These are phyloP conservation scores for Cyphomyrus plagiostoma DNA, from an alignment of 2,113 vertebrate genomes.

Conservation along the genomic window DNA sequence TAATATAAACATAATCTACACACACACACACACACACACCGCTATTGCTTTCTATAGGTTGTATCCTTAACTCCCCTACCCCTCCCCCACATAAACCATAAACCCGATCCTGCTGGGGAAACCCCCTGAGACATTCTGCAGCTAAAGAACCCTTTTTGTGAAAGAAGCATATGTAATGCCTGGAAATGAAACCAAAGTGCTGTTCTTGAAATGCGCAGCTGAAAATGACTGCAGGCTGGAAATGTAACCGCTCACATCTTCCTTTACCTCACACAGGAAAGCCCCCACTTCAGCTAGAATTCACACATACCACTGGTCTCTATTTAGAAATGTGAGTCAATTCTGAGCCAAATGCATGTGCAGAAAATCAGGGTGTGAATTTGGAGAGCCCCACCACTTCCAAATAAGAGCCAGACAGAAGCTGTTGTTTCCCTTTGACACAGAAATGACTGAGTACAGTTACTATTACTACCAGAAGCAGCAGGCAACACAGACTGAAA, in stretches of 20 bases:
- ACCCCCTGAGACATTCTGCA: neutral
- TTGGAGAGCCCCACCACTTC: neutral
- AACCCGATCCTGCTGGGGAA: neutral
- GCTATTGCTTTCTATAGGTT: neutral
- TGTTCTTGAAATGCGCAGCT: neutral
- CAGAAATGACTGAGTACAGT: neutral
- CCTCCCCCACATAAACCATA: neutral
- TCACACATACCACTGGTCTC: neutral
- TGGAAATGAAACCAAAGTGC: neutral
- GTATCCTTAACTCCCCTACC: neutral
- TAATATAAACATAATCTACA: too few species aligned
- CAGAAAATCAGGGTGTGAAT: neutral
- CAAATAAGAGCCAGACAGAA: neutral
- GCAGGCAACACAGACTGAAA: neutral
- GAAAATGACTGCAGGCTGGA: neutral
- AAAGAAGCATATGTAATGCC: neutral
- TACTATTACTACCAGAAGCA: neutral
- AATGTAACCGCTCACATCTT: neutral
- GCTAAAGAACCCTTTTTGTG: neutral
- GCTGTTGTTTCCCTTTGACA: neutral
- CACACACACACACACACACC: slow-evolving; percentile 4
- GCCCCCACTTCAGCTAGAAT: neutral
- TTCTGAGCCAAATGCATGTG: neutral
- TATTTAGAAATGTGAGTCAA: neutral
- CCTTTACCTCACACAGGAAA: neutral